phyloP scores from a whole-genome alignment of 2,888 invertebrate species.

The Cephus pygmeus region DNA sequence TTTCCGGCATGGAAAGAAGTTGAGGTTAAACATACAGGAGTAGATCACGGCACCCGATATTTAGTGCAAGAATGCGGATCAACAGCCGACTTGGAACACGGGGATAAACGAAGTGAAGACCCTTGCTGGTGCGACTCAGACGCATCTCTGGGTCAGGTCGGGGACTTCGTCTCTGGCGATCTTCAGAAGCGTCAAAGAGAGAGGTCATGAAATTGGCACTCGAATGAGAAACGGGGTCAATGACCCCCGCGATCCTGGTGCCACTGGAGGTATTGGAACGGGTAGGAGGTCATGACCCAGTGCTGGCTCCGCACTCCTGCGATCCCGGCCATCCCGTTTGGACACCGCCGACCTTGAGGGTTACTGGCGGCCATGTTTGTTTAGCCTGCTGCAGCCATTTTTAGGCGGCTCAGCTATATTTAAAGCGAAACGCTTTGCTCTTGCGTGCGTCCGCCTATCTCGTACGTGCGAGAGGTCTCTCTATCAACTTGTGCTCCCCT shows the following conservation, averaged over 20 bases:
- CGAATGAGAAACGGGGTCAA: constrained; percentile 46
- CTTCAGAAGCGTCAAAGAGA: neutral
- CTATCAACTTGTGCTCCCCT: neutral
- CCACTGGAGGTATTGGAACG: constrained; percentile 22
- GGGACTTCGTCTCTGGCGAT: neutral
- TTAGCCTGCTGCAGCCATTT: constrained; percentile 32
- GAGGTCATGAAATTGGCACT: neutral
- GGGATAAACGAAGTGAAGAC: neutral
- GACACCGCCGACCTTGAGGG: constrained; percentile 36
- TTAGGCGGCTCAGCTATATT: constrained; percentile 32
- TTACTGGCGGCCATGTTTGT: constrained; percentile 25
- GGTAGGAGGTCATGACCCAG: constrained; percentile 52
- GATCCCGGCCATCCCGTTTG: constrained; percentile 24
- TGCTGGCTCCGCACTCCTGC: constrained; percentile 30
- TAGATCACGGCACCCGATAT: neutral
- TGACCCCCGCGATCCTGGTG: constrained; percentile 36
- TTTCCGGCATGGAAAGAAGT: neutral
- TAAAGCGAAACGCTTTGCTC: constrained; percentile 19
- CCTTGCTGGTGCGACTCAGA: neutral
- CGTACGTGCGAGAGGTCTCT: neutral
- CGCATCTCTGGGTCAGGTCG: neutral
- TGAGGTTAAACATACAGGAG: neutral
- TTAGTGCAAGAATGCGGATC: neutral
- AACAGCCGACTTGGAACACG: neutral
- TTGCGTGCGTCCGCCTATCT: constrained; percentile 6